These are phyloP conservation scores for Sinelater perroti DNA, from an alignment of 2,888 invertebrate species.

Conservation along the genomic window DNA sequence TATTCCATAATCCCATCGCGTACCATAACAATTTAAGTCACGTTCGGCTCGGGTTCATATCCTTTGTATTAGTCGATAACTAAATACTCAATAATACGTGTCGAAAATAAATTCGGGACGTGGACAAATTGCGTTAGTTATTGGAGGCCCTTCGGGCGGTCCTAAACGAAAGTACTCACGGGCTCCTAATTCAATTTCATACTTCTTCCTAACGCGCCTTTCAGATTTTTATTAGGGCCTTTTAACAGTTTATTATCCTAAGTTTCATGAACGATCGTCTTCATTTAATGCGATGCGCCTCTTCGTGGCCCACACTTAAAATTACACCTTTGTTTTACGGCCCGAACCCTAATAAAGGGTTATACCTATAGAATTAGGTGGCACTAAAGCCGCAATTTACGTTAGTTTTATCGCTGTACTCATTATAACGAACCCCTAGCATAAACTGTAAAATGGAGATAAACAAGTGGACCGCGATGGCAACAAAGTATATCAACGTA, in stretches of 20 bases:
- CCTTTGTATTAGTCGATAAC: too few relatives aligned
- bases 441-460: too few relatives aligned
- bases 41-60: slow-evolving; percentile 5
- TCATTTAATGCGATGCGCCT: slow-evolving; percentile 2
- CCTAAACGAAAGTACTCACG: background rate
- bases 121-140: slow-evolving; percentile 8
- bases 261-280: slow-evolving; percentile 3
- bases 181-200: background rate
- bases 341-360: slow-evolving; percentile 11
- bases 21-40: slow-evolving; percentile 4
- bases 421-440: too few relatives aligned
- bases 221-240: slow-evolving; percentile 6
- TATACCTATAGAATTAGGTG: slow-evolving; percentile 9
- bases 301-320: slow-evolving; percentile 10
- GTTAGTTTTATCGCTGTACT: slow-evolving; percentile 5
- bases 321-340: slow-evolving; percentile 17
- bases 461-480: too few relatives aligned
- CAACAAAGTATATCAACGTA: too few relatives aligned
- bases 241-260: slow-evolving; percentile 6
- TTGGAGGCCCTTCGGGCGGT: background rate
- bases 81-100: too few relatives aligned
- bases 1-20: too few relatives aligned
- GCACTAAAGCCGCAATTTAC: slow-evolving; percentile 10
- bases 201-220: background rate
- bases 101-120: background rate